Percentiles rank a stretch among this genome's conserved stretches.
Evolutionary conservation across 2,888 invertebrate species (phyloP).

Genomic region (Apodemia hepburni): DNA sequence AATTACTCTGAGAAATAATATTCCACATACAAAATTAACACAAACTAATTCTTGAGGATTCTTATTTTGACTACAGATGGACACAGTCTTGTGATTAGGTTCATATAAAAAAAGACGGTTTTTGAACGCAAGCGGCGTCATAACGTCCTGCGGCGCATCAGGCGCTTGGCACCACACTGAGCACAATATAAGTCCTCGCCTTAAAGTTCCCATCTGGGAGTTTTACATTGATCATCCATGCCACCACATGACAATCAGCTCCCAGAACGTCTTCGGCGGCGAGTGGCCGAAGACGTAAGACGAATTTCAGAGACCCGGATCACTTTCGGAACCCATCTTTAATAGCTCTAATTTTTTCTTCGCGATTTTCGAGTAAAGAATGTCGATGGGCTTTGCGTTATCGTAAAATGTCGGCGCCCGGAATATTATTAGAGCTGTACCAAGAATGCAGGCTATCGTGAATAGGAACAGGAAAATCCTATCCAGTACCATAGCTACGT

Average conservation of each 20-base stretch:
- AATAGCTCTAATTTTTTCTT: slow-evolving; percentile 93
- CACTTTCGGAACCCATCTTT: slow-evolving; percentile 90
- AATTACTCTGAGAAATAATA: slow-evolving; percentile 48
- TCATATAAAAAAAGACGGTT: slow-evolving; percentile 73
- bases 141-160: slow-evolving; percentile 62
- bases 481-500: slow-evolving; percentile 97
- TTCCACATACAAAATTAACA: slow-evolving; percentile 54
- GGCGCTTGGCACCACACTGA: slow-evolving; percentile 73
- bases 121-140: slow-evolving; percentile 59
- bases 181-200: slow-evolving; percentile 72
- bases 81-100: slow-evolving; percentile 63
- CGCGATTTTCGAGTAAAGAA: slow-evolving; percentile 94
- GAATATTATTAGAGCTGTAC: slow-evolving; percentile 93
- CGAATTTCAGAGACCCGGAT: slow-evolving; percentile 84
- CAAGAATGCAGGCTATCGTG: slow-evolving; percentile 94
- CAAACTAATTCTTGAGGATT: slow-evolving; percentile 53
- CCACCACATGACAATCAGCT: slow-evolving; percentile 80
- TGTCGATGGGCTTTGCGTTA: slow-evolving; percentile 93
- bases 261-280: slow-evolving; percentile 84
- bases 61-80: slow-evolving; percentile 60
- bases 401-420: slow-evolving; percentile 96
- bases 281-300: slow-evolving; percentile 85
- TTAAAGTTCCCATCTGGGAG: slow-evolving; percentile 61
- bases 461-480: slow-evolving; percentile 97
- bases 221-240: slow-evolving; percentile 74